Evolutionary conservation across 30 jellyfish, hydroid and myxozoan species (phyloP), one percentile per base, ranked within the genome.

Genomic region (Chrysaora quinquecirrha): DNA sequence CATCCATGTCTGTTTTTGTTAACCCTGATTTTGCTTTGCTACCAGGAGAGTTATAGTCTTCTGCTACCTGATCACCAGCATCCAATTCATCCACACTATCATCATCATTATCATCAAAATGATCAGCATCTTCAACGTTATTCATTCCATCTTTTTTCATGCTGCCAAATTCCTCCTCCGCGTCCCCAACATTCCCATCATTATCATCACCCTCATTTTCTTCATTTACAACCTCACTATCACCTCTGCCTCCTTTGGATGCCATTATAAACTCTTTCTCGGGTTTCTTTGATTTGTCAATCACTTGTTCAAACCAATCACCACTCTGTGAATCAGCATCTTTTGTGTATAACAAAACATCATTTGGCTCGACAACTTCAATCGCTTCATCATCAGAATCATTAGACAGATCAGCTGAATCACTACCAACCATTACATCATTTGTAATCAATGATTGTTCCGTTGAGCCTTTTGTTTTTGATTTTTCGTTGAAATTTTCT

Each of bases 261-360:
- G 67, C 24, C 21, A 69, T 7, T 35, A 34, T 21, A n/a, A n/a
- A n/a, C 43, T 58, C 19, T 23, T 60, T 35, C 28, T 66, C 20
- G 31, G 46, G 47, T 0, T 48, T 48, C 0, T 7, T 14, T 1
- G 95, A 68, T 22, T 68, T 52, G 43, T 65, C 56, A 24, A 74
- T 52, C 12, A 75, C 88, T 21, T 66, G 43, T 30, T 88, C 96
- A 48, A 88, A 88, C 96, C 96, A 88, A 73, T 88, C 96, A 21
- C 76, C 92, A 32, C 69, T 60, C 28, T 82, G 34, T 20, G 89
- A 76, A 32, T 88, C 96, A 0, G 84, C 84, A 52, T 66, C 87
- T 64, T 80, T 73, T 1, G 85, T 69, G 50, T 67, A 88, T 7
- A 54, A 32, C 60, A 88, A 23, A 23, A 88, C 85, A 31, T 88